Conservation (phyloP, 2,113 vertebrate genomes). For the Nannobrachium achirus region DNA sequence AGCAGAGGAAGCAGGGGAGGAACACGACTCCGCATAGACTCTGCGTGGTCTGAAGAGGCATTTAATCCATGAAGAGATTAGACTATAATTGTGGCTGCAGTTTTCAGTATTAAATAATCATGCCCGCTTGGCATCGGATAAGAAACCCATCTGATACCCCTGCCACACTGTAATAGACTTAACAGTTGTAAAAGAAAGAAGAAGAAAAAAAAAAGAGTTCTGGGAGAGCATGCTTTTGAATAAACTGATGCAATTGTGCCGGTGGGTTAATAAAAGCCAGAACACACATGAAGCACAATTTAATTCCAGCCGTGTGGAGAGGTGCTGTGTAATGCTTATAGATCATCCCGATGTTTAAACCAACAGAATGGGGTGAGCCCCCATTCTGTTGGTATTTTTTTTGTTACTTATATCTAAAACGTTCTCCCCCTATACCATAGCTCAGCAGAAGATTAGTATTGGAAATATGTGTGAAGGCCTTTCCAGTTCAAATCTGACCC, state of each 20-base stretch:
- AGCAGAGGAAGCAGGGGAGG: constrained; percentile 13
- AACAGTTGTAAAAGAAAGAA: constrained; percentile 3
- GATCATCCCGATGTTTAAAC: constrained; percentile 23
- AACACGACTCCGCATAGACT: constrained; percentile 12
- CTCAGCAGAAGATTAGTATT: no score
- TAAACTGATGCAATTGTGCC: neutral
- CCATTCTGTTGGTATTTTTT: no score
- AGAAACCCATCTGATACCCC: neutral
- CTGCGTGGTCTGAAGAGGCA: constrained; percentile 27
- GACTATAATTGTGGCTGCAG: constrained; percentile 34
- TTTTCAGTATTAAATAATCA: constrained; percentile 10
- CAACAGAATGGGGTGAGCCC: neutral
- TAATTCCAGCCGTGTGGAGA: constrained; percentile 2
- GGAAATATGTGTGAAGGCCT: no score
- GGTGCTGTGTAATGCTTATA: constrained; percentile 4
- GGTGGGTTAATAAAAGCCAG: constrained; percentile 2
- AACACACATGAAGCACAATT: constrained; percentile 21
- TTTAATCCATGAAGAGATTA: constrained; percentile 49
- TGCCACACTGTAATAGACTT: neutral
- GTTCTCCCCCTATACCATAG: no score
- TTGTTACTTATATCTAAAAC: no score
- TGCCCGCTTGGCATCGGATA: neutral
- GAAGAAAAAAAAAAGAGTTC: no score
- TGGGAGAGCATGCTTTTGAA: no score
- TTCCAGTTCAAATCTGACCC: no score